Conservation (phyloP, 2,113 vertebrate species). For the Copsychus sechellarum region DNA sequence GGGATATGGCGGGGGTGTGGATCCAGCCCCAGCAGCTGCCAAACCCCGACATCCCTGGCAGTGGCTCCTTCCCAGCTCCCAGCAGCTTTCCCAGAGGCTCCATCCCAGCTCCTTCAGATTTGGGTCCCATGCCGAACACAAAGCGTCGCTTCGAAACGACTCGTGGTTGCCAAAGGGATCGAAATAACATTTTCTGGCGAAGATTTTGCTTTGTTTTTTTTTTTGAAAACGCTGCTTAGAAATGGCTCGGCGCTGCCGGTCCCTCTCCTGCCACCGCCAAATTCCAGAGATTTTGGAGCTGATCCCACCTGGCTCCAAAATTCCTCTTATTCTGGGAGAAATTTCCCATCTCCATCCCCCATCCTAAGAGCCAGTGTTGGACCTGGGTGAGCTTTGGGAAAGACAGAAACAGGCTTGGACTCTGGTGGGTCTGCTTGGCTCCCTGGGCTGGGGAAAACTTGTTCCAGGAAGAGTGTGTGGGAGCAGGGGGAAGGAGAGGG, state of each 20-base stretch:
- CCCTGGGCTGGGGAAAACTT: neutral
- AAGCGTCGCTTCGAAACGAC: neutral
- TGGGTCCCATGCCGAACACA: neutral
- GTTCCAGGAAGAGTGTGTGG: neutral
- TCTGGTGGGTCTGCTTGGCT: neutral
- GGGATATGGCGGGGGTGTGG: fast-evolving
- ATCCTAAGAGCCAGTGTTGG: neutral
- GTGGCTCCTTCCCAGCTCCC: neutral
- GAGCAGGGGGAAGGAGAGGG: neutral
- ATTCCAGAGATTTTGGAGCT: neutral
- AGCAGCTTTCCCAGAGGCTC: neutral
- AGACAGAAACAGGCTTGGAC: neutral
- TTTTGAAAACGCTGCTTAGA: neutral
- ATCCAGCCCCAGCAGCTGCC: fast-evolving
- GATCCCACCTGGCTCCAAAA: neutral
- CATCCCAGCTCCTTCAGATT: neutral
- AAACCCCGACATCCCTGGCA: fast-evolving
- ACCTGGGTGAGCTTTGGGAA: neutral
- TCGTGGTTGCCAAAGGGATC: neutral
- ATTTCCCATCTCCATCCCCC: neutral
- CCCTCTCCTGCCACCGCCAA: neutral
- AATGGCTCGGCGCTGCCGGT: neutral
- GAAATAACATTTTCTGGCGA: slow-evolving; percentile 51
- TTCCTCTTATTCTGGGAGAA: neutral
- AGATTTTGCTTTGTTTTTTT: neutral